These are phyloP conservation scores for Cephalopterus ornatus DNA, from an alignment of 2,113 vertebrate species.

Conservation along the genomic window DNA sequence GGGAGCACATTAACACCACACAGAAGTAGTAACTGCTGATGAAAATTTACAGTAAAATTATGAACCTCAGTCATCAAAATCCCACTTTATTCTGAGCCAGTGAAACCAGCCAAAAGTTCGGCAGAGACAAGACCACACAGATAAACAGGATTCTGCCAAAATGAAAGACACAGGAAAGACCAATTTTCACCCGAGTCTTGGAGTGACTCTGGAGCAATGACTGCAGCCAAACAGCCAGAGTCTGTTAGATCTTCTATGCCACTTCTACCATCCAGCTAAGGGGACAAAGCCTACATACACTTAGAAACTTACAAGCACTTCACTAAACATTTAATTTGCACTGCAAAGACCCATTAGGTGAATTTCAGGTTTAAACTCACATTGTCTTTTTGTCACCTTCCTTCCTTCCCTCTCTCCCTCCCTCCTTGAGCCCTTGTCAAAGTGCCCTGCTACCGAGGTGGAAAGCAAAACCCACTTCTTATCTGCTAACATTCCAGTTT, in stretches of 20 bases:
- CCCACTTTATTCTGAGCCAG: background rate
- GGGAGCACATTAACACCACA: background rate
- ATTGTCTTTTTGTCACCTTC: background rate
- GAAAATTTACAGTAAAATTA: background rate
- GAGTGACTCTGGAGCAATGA: background rate
- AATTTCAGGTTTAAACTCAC: background rate
- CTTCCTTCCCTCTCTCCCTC: no score
- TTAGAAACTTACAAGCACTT: background rate
- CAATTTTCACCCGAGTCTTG: background rate
- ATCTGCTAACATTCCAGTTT: background rate
- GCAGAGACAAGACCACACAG: background rate
- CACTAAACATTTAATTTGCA: background rate
- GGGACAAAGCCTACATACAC: background rate
- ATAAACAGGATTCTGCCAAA: background rate
- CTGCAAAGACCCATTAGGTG: background rate
- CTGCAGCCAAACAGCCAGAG: background rate
- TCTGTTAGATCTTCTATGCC: background rate
- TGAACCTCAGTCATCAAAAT: background rate
- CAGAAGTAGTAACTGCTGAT: background rate
- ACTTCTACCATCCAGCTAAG: background rate
- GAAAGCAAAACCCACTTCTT: background rate
- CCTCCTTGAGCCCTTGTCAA: background rate
- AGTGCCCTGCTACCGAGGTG: background rate
- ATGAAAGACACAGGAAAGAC: background rate
- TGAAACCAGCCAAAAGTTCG: background rate